Evolutionary conservation across 2,113 vertebrate species (phyloP).

Genomic region (Mugil cephalus): DNA sequence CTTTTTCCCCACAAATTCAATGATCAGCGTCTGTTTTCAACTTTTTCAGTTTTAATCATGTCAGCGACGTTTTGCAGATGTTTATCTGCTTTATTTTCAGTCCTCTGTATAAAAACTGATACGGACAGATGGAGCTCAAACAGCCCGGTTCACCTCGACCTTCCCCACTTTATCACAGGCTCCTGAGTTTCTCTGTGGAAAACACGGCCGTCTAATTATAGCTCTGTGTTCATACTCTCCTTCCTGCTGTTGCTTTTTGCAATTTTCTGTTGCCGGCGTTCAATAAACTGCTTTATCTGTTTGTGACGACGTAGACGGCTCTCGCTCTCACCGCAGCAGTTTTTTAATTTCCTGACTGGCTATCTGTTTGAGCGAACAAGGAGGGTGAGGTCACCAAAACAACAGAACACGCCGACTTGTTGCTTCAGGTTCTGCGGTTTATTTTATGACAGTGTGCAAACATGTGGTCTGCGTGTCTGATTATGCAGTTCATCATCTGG

Average conservation of each 20-base stretch:
- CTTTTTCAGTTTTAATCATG: not conserved
- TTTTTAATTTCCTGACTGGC: constrained; percentile 85
- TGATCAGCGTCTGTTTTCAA: not conserved
- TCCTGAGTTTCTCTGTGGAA: constrained; percentile 26
- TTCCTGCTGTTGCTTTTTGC: constrained; percentile 68
- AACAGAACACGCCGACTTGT: constrained; percentile 44
- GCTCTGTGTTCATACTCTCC: constrained; percentile 28
- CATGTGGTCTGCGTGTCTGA: too few relatives aligned
- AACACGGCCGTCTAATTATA: constrained; percentile 64
- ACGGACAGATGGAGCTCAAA: constrained; percentile 15
- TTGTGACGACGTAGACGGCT: constrained; percentile 40
- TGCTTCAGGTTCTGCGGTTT: constrained; percentile 29
- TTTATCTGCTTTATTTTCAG: not conserved
- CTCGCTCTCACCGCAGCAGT: constrained; percentile 26
- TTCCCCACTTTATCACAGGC: constrained; percentile 11
- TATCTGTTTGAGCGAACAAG: constrained; percentile 59
- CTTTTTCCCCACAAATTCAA: too few relatives aligned
- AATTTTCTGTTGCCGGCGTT: constrained; percentile 65
- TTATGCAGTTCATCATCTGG: too few relatives aligned
- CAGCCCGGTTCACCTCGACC: not conserved
- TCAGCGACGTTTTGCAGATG: not conserved
- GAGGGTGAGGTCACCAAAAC: constrained; percentile 38
- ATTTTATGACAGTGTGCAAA: not conserved
- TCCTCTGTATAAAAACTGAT: not conserved
- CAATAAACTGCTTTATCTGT: constrained; percentile 82